Base-by-base conservation (phyloP, 2,888 invertebrate genomes). In the Polymixis flavicincta region DNA sequence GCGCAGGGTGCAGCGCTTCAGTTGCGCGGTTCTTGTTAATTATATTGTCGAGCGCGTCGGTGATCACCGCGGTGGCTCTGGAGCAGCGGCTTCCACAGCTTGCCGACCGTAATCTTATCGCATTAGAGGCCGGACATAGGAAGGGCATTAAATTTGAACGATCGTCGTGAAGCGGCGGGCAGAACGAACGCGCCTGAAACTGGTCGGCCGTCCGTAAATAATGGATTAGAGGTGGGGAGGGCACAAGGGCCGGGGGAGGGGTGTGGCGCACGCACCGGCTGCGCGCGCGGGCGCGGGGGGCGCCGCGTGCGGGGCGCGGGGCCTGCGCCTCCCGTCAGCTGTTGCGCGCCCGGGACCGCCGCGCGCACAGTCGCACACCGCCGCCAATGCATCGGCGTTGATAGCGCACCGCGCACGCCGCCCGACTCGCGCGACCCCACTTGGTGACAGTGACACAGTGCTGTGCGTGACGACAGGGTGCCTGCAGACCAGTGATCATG, bases 131-230 rank as follows among this genome's bases (percentile, higher is more conserved):
- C 96, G 96, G 96, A 96, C 96, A 96, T 96, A 96, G 95, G 95
- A 96, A 96, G 95, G 95, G 95, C 95, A 95, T 95, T 95, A 95
- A 94, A 94, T 95, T 95, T 95, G 95, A 95, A 95, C 94, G 95
- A 94, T 95, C 94, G 94, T 93, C 93, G 94, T 93, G 93, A 91
- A 92, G 92, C 93, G 92, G 92, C 92, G 91, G 93, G 92, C 92
- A 93, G 93, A 94, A 92, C 94, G 93, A 94, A 94, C 95, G 94
- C 94, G 95, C 94, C 95, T 94, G 95, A 94, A 96, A 96, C 96
- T 95, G 95, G 96, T 96, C 94, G 95, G 93, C 94, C 93, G 95
- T 94, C 95, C 95, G 95, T 95, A 95, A 96, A 96, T 95, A 96
- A 96, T 96, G 95, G 95, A 96, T 95, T 96, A 95, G 96, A 95